Base-by-base conservation (phyloP, 2,113 vertebrate genomes). In the Telmatochromis sp. region DNA sequence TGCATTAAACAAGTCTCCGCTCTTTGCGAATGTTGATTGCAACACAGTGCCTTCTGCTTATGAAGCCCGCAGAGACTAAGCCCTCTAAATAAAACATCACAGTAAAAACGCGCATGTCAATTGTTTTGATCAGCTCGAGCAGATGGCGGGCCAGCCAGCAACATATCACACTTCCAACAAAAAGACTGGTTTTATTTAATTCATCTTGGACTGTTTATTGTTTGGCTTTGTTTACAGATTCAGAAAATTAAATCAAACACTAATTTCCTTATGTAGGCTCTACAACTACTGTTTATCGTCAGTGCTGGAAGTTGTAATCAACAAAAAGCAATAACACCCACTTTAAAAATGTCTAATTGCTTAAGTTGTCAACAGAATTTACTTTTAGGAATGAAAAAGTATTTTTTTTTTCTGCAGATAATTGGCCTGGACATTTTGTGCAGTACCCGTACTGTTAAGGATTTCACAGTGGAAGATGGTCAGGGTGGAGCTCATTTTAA, bases 1-100 rank as follows among this genome's bases (percentile, higher is more conserved):
- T 85, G 79, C 60, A 84, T 89, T 79, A 84, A 91, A 85, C 89
- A 86, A 87, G 85, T 89, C 88, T 33, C 82, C 71, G 91, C 86
- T 89, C 90, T 91, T 81, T 68, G 37, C 87, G 75, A 91, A 89
- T 82, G 91, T 28, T 75, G 84, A 94, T 84, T 81, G 88, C 81
- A 86, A 81, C 28, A 35, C 86, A 37, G 79, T 5, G 86, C 87
- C 88, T 68, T 84, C 63, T 88, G 85, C 80, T 86, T 88, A 68
- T 13, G 42, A 84, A 85, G 86, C 82, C 82, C 31, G 3, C n/a
- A 4, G 81, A 87, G 88, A 89, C 79, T 2, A 33, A 78, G 87
- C 23, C 78, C 81, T 78, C 65, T 78, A 50, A 90, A 85, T 91
- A 63, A 91, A 93, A 90, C 88, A 88, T 90, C 92, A 87, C 79